A percentile compares a stretch with the other conserved stretches of the same genome.
These are phyloP conservation scores for Lateolabrax maculatus DNA, from an alignment of 2,797 vertebrate species.

Conservation along the genomic window DNA sequence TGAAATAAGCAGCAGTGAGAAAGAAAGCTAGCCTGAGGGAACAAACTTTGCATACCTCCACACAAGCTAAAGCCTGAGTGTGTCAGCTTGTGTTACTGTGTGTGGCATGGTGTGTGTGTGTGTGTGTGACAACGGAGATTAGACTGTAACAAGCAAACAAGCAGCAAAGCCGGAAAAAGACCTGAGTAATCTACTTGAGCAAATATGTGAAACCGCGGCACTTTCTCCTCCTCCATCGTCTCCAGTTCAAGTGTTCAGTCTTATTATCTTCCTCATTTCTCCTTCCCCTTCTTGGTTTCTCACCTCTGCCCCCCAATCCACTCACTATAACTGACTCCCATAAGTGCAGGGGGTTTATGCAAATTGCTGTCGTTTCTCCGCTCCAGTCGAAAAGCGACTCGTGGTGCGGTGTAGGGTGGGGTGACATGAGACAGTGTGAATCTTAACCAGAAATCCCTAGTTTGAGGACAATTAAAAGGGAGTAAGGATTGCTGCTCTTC, in stretches of 20 bases:
- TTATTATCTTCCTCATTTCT: background rate
- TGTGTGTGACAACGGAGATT: slow-evolving; percentile 46
- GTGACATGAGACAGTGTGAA: slow-evolving; percentile 7
- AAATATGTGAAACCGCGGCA: slow-evolving; percentile 70
- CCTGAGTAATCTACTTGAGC: slow-evolving; percentile 68
- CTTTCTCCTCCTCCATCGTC: slow-evolving; percentile 48
- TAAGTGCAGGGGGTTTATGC: slow-evolving; percentile 47
- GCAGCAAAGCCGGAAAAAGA: slow-evolving; percentile 50
- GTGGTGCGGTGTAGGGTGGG: background rate
- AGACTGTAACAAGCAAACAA: slow-evolving; percentile 65
- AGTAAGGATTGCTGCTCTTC: slow-evolving; percentile 3
- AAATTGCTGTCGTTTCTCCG: slow-evolving; percentile 25
- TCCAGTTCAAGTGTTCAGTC: slow-evolving; percentile 10
- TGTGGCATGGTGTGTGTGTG: background rate
- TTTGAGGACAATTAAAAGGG: slow-evolving; percentile 36
- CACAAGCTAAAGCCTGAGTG: slow-evolving; percentile 28
- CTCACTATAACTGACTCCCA: slow-evolving; percentile 12
- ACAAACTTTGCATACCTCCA: slow-evolving; percentile 44
- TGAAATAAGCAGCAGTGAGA: slow-evolving; percentile 7
- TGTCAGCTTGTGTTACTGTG: slow-evolving; percentile 14
- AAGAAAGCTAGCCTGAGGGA: slow-evolving; percentile 52
- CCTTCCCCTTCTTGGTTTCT: no score
- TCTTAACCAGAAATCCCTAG: slow-evolving; percentile 25
- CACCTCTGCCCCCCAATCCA: slow-evolving; percentile 13
- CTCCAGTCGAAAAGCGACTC: slow-evolving; percentile 13